phyloP scores from a whole-genome alignment of 2,888 invertebrate genomes.

The Chrysolina haemoptera region DNA sequence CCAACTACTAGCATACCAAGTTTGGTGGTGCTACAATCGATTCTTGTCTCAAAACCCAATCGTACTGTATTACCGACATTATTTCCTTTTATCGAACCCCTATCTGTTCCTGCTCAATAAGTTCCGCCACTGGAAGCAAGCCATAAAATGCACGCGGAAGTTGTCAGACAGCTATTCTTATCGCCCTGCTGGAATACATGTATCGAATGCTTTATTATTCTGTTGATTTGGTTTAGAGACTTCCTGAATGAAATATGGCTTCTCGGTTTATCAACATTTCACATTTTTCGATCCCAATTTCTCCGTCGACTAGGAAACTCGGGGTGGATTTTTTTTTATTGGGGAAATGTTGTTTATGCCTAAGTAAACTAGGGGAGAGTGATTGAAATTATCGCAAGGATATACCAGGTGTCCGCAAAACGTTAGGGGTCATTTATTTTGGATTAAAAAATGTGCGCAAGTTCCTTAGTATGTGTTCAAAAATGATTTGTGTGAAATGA shows the following conservation, averaged over 20 bases:
- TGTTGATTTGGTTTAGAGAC: constrained; percentile 40
- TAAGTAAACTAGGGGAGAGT: neutral
- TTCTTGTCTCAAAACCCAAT: too few relatives aligned
- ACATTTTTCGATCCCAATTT: constrained; percentile 3
- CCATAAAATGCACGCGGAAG: constrained; percentile 48
- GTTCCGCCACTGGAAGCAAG: constrained; percentile 35
- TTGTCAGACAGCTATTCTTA: constrained; percentile 50
- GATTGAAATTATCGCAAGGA: neutral
- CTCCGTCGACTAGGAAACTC: neutral
- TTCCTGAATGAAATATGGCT: constrained; percentile 43
- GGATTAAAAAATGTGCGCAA: too few relatives aligned
- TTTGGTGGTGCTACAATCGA: too few relatives aligned
- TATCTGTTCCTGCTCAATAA: neutral
- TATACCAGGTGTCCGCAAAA: too few relatives aligned
- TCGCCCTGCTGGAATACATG: constrained; percentile 45
- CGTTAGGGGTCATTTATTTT: too few relatives aligned
- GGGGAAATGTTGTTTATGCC: neutral
- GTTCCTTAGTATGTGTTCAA: too few relatives aligned
- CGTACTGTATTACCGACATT: too few relatives aligned
- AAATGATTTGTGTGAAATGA: too few relatives aligned
- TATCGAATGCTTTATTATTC: constrained; percentile 45
- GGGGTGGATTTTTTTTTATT: neutral
- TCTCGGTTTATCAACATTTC: constrained; percentile 15
- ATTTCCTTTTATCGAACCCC: neutral
- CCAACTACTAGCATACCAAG: too few relatives aligned